Base-by-base conservation (phyloP, 1,140 invertebrate genomes). In the Harpegnathos saltator region DNA sequence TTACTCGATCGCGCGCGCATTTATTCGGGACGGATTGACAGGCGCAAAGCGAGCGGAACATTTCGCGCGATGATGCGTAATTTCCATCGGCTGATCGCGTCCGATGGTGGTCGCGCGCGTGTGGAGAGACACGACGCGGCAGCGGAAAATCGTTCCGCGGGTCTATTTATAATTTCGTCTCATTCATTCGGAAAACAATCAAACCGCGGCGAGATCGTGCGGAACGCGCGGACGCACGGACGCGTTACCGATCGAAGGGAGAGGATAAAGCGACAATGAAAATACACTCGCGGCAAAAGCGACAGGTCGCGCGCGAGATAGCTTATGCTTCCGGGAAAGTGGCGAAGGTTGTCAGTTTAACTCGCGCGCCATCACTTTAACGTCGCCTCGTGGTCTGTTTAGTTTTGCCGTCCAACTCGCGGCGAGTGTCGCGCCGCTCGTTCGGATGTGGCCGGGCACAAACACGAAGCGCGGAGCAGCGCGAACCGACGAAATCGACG, bases 201-300 rank as follows among this genome's bases (percentile, higher is more conserved):
- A 68, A 83, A 86, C n/a, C 85, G 61, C 58, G 48, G 84, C 68
- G 85, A 85, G 82, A 87, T 83, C 78, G 54, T 33, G 52, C 56
- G 77, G 44, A 22, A 50, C 72, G 62, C 50, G 50, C 65, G 29
- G n/a, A n/a, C n/a, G 15, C 29, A 17, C 3, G n/a, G 56, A 63
- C 80, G 65, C 24, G 58, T 58, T 78, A 69, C 38, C 58, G 85
- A 77, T 83, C 80, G 80, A 72, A 69, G 52, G 85, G 48, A 74
- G 85, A 74, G 85, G 85, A 87, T 87, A 87, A 87, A 87, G 82
- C 85, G 85, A 87, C 85, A 87, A 87, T 87, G 85, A 87, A 87
- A 87, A 87, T 86, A 86, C 85, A 87, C 85, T 86, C 82, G 85
- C 85, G 85, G 85, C 85, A 69, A 83, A 87, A 87, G 85, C 85